phyloP scores from a whole-genome alignment of 2,797 vertebrate species.

The Fistularia commersonii region DNA sequence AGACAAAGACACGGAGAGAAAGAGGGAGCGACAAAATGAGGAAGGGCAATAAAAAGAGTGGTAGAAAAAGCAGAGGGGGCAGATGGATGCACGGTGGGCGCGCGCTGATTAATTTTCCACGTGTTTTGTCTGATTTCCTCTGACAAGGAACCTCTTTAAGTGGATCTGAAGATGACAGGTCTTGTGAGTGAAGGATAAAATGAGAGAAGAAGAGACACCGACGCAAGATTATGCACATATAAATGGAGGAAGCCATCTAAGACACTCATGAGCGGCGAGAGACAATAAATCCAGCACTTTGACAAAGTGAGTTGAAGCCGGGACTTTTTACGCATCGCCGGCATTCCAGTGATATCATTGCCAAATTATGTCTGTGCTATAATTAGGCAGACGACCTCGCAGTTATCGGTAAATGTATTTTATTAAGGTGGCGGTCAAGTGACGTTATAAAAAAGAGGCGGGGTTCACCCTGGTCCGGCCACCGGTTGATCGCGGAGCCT shows the following conservation, averaged over 20 bases:
- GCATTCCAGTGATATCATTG: neutral
- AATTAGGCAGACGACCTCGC: neutral
- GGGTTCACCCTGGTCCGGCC: too few relatives aligned
- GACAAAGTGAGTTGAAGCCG: slow-evolving; percentile 14
- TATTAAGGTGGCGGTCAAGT: too few relatives aligned
- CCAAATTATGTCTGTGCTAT: neutral
- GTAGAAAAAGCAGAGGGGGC: slow-evolving; percentile 12
- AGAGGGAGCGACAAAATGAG: slow-evolving; percentile 1
- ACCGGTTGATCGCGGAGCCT: too few relatives aligned
- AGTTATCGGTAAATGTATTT: too few relatives aligned
- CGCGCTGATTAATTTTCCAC: slow-evolving; percentile 34
- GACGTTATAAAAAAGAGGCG: too few relatives aligned
- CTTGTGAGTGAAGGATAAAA: slow-evolving; percentile 41
- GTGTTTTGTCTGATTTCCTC: slow-evolving; percentile 39
- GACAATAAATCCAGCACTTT: slow-evolving; percentile 26
- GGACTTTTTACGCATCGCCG: slow-evolving; percentile 6
- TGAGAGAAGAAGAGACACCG: slow-evolving; percentile 24
- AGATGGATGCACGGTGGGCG: slow-evolving; percentile 22
- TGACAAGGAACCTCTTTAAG: slow-evolving; percentile 36
- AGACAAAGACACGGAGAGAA: slow-evolving; percentile 4
- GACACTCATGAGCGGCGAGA: slow-evolving; percentile 23
- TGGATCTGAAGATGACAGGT: slow-evolving; percentile 33
- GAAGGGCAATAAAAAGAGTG: slow-evolving; percentile 2
- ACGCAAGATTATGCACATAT: slow-evolving; percentile 46
- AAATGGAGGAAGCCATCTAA: slow-evolving; percentile 31